phyloP scores from a whole-genome alignment of 37 sponge, comb jelly and placozoan genomes.

The Halichondria panicea region DNA sequence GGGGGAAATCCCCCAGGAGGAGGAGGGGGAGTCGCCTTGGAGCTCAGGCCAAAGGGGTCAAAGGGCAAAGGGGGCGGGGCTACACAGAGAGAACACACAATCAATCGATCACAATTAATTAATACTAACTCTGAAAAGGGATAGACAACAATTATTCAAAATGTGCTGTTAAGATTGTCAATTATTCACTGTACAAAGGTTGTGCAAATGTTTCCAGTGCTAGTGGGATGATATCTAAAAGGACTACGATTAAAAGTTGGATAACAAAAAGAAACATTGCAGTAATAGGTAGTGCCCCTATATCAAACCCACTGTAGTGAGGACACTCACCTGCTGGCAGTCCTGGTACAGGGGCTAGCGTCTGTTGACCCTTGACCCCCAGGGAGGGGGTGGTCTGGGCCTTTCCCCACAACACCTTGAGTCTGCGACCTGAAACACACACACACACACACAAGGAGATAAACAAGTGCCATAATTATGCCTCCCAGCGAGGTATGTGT shows the following conservation, averaged over 20 bases:
- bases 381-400: conserved; percentile 49
- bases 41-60: conserved; percentile 40
- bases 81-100: conserved; percentile 11
- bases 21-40: conserved; percentile 2
- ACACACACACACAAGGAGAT: neutral
- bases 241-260: too few species aligned
- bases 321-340: conserved; percentile 76
- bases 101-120: too few species aligned
- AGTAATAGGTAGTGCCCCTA: too few species aligned
- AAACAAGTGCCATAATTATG: neutral
- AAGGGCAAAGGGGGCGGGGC: conserved; percentile 52
- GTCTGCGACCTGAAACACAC: conserved; percentile 57
- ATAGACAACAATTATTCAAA: neutral
- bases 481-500: neutral
- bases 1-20: conserved; percentile 5
- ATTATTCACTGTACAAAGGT: too few species aligned
- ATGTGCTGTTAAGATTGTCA: too few species aligned
- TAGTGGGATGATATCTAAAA: too few species aligned
- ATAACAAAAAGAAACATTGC: too few species aligned
- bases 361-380: conserved; percentile 23
- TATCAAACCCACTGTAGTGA: too few species aligned
- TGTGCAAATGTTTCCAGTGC: too few species aligned
- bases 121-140: neutral
- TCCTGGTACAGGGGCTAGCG: conserved; percentile 84
- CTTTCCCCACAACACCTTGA: conserved; percentile 94